Conservation (phyloP, 2,888 invertebrate genomes). For the Lordiphosa fenestrarum region DNA sequence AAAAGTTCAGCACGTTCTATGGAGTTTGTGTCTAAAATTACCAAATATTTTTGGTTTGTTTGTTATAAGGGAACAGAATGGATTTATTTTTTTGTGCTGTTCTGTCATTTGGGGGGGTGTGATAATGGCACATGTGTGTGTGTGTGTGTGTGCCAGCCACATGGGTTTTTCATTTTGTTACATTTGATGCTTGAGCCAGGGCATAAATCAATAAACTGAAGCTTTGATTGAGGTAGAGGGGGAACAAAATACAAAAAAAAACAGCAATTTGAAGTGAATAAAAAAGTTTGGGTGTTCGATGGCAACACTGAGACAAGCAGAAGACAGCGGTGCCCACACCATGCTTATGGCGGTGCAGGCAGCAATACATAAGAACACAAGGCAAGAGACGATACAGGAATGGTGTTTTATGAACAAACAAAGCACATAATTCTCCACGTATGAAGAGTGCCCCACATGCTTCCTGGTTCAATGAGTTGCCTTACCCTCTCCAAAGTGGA, state of each 20-base stretch:
- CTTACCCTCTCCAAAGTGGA: no score
- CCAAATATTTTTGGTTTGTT: conserved; percentile 47
- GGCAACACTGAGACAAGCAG: no score
- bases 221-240: neutral
- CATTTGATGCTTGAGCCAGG: conserved; percentile 43
- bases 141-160: conserved; percentile 48
- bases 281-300: conserved; percentile 21
- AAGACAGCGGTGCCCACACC: no score
- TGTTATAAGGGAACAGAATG: conserved; percentile 40
- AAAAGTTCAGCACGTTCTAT: conserved; percentile 51
- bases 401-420: no score
- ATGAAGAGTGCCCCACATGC: no score
- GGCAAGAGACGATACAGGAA: no score
- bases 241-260: conserved; percentile 7
- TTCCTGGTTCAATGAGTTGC: no score
- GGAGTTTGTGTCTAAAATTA: conserved; percentile 52
- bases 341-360: no score
- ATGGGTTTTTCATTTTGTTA: conserved; percentile 52
- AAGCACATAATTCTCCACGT: no score
- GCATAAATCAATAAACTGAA: conserved; percentile 66
- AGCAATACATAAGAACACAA: no score
- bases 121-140: conserved; percentile 69
- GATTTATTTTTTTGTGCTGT: neutral
- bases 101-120: conserved; percentile 22
- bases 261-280: neutral